A percentile compares a stretch with the other conserved stretches of the same genome.
These are phyloP conservation scores for Nematostella vectensis DNA, from an alignment of 92 coral and sea anemone genomes.

Conservation along the genomic window DNA sequence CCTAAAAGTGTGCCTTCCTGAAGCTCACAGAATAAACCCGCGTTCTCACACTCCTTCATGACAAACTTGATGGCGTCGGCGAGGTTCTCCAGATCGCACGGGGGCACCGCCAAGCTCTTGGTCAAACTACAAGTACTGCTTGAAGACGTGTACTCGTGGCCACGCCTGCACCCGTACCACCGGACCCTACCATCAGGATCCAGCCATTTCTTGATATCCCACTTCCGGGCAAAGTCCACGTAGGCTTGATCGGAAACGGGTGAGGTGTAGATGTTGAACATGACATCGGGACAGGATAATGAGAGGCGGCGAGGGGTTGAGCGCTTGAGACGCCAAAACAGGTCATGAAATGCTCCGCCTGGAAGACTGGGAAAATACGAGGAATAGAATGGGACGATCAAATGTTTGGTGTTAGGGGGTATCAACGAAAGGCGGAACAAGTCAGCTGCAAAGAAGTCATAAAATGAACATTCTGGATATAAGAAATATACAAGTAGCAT, in stretches of 20 bases:
- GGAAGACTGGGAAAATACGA: conserved; percentile 37
- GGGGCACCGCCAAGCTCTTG: conserved; percentile 72
- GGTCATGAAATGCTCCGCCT: conserved; percentile 75
- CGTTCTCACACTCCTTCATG: conserved; percentile 91
- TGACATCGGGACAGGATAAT: conserved; percentile 90
- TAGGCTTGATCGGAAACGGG: conserved; percentile 39
- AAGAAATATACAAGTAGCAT: too few relatives aligned
- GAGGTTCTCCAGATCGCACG: conserved; percentile 84
- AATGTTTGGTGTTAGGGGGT: background rate
- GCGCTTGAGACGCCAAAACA: conserved; percentile 68
- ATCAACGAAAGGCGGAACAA: background rate
- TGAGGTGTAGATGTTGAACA: conserved; percentile 70
- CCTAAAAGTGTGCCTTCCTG: conserved; percentile 90
- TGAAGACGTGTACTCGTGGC: conserved; percentile 20
- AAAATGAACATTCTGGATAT: too few relatives aligned
- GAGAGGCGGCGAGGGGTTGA: conserved; percentile 42
- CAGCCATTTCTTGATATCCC: conserved; percentile 76
- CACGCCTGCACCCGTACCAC: conserved; percentile 97
- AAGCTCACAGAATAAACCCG: conserved; percentile 87
- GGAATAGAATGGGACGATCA: too few relatives aligned
- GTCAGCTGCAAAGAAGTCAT: too few relatives aligned
- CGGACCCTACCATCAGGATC: conserved; percentile 86
- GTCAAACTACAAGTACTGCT: conserved; percentile 34
- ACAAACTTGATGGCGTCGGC: conserved; percentile 91
- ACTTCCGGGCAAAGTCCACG: conserved; percentile 55